phyloP scores from a whole-genome alignment of 53 echinoderm and acorn worm species.

The Echinarachnius parma region DNA sequence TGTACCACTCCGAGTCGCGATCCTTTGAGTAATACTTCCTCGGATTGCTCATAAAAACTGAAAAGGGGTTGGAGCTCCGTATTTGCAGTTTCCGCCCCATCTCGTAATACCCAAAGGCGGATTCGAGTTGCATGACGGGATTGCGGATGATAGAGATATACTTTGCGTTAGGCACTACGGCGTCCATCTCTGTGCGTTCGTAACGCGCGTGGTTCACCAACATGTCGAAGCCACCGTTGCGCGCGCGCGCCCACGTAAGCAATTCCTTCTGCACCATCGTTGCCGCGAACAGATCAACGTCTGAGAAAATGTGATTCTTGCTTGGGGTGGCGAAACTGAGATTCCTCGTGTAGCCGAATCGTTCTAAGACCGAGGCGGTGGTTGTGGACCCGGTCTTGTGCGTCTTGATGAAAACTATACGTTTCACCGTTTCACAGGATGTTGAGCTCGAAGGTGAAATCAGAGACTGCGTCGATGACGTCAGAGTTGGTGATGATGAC shows the following conservation, averaged over 20 bases:
- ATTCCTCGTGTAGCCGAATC: conserved; percentile 65
- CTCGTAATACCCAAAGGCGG: conserved; percentile 69
- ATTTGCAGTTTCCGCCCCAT: conserved; percentile 48
- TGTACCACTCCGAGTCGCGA: conserved; percentile 45
- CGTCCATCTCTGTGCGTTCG: conserved; percentile 59
- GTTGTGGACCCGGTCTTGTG: conserved; percentile 76
- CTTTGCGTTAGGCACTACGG: conserved; percentile 56
- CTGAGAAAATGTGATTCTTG: conserved; percentile 6
- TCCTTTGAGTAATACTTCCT: conserved; percentile 15
- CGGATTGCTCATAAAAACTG: conserved; percentile 49
- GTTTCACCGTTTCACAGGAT: conserved; percentile 4
- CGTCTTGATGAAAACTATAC: conserved; percentile 61
- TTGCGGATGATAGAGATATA: conserved; percentile 60
- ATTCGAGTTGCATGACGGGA: conserved; percentile 66
- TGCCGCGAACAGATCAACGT: conserved; percentile 4
- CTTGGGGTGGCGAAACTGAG: conserved; percentile 54
- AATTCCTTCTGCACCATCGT: no score
- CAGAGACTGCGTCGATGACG: no score
- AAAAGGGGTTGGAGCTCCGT: conserved; percentile 21
- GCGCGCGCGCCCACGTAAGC: neutral
- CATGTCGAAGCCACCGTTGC: conserved; percentile 51
- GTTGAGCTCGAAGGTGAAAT: no score
- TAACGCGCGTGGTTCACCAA: conserved; percentile 58
- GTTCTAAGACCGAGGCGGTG: conserved; percentile 58
- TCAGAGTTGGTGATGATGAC: no score